Percentiles rank a stretch among this genome's conserved stretches.
Evolutionary conservation across 2,888 invertebrate species (phyloP).

Genomic region (Lissonota sp.): DNA sequence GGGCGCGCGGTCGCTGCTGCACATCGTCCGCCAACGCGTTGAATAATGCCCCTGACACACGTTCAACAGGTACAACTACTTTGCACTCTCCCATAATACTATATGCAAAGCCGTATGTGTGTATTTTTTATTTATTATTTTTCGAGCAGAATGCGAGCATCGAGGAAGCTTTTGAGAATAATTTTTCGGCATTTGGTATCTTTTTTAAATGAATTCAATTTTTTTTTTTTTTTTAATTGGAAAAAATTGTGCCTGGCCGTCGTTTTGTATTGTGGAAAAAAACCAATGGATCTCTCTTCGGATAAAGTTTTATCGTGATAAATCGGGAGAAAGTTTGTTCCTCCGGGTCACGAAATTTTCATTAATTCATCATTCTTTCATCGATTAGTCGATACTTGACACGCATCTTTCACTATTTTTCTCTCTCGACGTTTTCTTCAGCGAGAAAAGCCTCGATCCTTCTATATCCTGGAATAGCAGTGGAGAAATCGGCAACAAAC

Average conservation of each 20-base stretch:
- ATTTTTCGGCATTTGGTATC: not conserved
- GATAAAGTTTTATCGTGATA: not conserved
- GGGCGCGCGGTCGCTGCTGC: conserved; percentile 33
- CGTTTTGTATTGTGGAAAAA: not conserved
- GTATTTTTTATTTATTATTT: too few relatives aligned
- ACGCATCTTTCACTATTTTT: conserved; percentile 16
- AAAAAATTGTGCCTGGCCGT: too few relatives aligned
- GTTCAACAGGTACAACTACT: conserved; percentile 60
- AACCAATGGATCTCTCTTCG: not conserved
- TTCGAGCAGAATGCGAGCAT: too few relatives aligned
- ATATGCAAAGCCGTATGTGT: too few relatives aligned
- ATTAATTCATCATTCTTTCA: not conserved
- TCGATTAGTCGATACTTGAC: not conserved
- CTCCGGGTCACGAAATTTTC: conserved; percentile 14
- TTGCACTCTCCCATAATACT: not conserved
- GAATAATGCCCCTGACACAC: conserved; percentile 50
- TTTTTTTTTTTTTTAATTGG: conserved; percentile 5
- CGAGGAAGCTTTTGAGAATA: too few relatives aligned
- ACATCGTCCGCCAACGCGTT: conserved; percentile 52
- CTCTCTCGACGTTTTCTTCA: conserved; percentile 4
- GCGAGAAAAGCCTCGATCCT: conserved; percentile 40
- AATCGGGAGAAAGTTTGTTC: conserved; percentile 8
- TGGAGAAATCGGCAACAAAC: conserved; percentile 46
- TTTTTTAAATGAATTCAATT: not conserved
- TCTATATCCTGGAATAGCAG: conserved; percentile 18